Base-by-base conservation (phyloP, 2,888 invertebrate genomes). In the Acleris cristana region DNA sequence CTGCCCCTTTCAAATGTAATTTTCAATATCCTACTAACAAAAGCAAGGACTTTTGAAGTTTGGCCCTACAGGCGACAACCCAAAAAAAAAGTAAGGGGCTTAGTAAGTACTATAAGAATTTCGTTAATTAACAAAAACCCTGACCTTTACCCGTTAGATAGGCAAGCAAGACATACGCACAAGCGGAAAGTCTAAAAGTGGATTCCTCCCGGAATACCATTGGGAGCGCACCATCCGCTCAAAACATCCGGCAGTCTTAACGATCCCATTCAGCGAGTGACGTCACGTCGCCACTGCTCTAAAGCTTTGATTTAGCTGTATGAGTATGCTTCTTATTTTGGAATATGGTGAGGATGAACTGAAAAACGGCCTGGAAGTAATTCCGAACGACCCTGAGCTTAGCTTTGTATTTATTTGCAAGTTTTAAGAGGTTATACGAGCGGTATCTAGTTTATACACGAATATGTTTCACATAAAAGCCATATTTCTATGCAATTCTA, bases 181-280 rank as follows among this genome's bases (percentile, higher is more conserved):
- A 72, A 72, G 73, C 76, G 78, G 71, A 73, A 72, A 64, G 68
- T 77, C 75, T 76, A 71, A 79, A 74, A 74, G 59, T 64, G 73
- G 48, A 45, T 21, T 65, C 58, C 49, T 55, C 59, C 23, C 65
- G 65, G 59, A 60, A 54, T 73, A 69, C 72, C 74, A 72, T 71
- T 72, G 73, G 73, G 73, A 75, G 48, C 58, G 58, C 23, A 58
- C 58, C 72, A 72, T 76, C 77, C 79, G 77, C 70, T 73, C 73
- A 69, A 70, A 75, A 76, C 82, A 80, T 83, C 81, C 84, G 85
- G 74, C 67, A 71, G 71, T 72, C 70, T 71, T 73, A 71, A 75
- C 72, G 76, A 76, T 69, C 75, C 74, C 69, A 76, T 77, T 77
- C 73, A 73, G 64, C 69, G 65, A 60, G 70, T 74, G 72, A 74